Percentiles rank a stretch among this genome's conserved stretches.
These are phyloP conservation scores for Tryphoninae sp. DNA, from an alignment of 2,888 invertebrate species.

Conservation along the genomic window DNA sequence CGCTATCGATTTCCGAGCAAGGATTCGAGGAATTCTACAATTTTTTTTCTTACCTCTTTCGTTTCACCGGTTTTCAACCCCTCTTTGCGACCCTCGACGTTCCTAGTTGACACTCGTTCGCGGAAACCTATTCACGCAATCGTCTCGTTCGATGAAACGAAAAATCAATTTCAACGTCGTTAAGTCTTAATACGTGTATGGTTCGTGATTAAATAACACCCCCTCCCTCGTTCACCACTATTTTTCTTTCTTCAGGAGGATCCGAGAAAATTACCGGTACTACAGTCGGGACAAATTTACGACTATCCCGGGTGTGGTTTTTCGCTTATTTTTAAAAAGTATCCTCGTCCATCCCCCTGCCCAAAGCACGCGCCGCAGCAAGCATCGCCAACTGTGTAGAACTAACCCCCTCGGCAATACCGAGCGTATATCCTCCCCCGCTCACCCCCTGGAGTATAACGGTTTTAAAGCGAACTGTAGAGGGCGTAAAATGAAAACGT, in stretches of 20 bases:
- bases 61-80: neutral
- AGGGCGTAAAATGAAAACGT: conserved; percentile 65
- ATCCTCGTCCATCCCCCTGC: neutral
- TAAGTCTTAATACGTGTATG: neutral
- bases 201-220: neutral
- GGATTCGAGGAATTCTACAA: neutral
- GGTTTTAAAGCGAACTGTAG: conserved; percentile 47
- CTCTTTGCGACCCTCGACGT: neutral
- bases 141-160: neutral
- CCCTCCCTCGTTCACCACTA: neutral
- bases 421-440: neutral
- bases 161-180: neutral
- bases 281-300: conserved; percentile 40
- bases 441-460: conserved; percentile 37
- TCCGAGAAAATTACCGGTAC: conserved; percentile 35
- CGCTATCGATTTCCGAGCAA: conserved; percentile 5
- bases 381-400: conserved; percentile 4
- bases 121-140: neutral
- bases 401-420: neutral
- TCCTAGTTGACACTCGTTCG: neutral
- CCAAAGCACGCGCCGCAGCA: conserved; percentile 2
- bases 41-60: neutral
- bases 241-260: neutral
- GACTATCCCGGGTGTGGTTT: conserved; percentile 16
- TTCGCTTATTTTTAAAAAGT: conserved; percentile 49